Base-by-base conservation (phyloP, 1,140 invertebrate genomes). In the Cylas formicarius region DNA sequence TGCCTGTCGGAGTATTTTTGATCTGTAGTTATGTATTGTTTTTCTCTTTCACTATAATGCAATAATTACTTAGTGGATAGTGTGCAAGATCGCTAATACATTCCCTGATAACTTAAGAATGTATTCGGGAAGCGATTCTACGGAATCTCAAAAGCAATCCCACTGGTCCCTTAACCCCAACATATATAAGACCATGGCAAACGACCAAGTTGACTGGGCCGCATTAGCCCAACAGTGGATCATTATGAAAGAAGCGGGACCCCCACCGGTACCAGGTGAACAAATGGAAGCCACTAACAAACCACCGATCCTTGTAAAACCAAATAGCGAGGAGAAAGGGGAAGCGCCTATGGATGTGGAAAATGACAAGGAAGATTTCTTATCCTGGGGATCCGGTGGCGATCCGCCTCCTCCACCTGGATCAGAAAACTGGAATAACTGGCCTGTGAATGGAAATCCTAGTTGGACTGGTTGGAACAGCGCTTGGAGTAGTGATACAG, bases 151-250 rank as follows among this genome's bases (percentile, higher is more conserved):
- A 45, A 74, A 75, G 47, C 81, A 80, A 68, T 78, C 77, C 51
- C 78, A 84, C 58, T 85, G 81, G 81, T 77, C 81, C 16, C 63
- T 84, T 16, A 83, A 83, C 72, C 80, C 82, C 13, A 73, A 76
- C 32, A 72, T 78, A 58, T 66, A 61, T 39, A 61, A 65, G 65
- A 74, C 73, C 60, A 63, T 73, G 47, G 36, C 59, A 9, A 70
- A 70, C 46, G 76, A 74, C 49, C 66, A 72, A 78, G 92, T 96
- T 38, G 92, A 97, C 67, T 96, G 93, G 92, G 92, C 90, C 20
- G 81, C 86, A 38, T 67, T 97, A 51, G 92, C 93, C 11, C 92
- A 96, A 60, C 91, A 96, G 77, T 96, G 93, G 93, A 97, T 97
- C 48, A 85, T 87, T 61, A 94, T 95, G 88, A 92, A 93, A 60